phyloP scores from a whole-genome alignment of 2,888 invertebrate genomes.

The Campoletis raptor region DNA sequence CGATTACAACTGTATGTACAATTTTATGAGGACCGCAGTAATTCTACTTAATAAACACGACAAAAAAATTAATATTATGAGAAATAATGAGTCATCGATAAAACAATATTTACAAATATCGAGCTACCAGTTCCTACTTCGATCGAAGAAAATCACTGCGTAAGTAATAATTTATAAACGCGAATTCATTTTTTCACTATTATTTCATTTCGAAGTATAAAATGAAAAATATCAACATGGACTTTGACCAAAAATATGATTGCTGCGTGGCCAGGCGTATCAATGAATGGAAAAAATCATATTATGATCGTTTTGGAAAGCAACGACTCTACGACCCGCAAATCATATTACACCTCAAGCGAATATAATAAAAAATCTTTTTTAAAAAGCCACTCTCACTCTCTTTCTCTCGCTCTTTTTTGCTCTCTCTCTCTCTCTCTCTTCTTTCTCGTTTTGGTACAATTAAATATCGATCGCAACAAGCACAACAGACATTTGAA shows the following conservation, averaged over 20 bases:
- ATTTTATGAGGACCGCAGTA: background rate
- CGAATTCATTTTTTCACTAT: background rate
- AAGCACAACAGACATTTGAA: constrained; percentile 10
- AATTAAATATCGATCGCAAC: constrained; percentile 21
- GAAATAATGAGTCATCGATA: background rate
- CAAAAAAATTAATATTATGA: constrained; percentile 1
- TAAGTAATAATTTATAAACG: background rate
- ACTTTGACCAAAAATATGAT: constrained; percentile 4
- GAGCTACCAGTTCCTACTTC: constrained; percentile 2
- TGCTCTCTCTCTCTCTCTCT: constrained; percentile 45
- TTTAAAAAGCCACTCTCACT: constrained; percentile 59
- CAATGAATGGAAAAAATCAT: constrained; percentile 21
- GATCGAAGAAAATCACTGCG: background rate
- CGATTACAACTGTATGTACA: constrained; percentile 33
- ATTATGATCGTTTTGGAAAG: constrained; percentile 29
- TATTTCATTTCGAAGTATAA: background rate
- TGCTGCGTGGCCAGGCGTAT: constrained; percentile 55
- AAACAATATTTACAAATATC: constrained; percentile 13
- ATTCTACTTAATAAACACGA: constrained; percentile 19
- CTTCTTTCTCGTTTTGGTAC: background rate
- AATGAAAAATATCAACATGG: constrained; percentile 2
- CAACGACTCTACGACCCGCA: constrained; percentile 61
- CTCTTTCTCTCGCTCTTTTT: constrained; percentile 2
- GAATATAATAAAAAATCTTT: constrained; percentile 36
- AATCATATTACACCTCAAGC: constrained; percentile 69